Evolutionary conservation across 2,888 invertebrate genomes (phyloP).

Genomic region (Thera britannica): DNA sequence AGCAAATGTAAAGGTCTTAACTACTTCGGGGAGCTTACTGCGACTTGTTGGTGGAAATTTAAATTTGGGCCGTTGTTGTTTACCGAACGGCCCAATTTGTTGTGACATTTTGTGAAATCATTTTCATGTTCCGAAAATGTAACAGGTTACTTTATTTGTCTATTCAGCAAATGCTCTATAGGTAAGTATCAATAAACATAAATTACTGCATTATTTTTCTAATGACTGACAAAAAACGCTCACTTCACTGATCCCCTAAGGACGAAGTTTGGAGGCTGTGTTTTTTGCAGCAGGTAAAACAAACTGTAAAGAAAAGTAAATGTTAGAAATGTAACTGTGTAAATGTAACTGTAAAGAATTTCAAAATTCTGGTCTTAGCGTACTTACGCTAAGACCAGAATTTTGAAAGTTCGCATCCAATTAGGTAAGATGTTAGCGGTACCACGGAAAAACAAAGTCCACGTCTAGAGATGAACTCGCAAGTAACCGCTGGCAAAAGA

Average conservation of each 20-base stretch:
- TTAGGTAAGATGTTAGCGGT: background rate
- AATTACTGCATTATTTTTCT: too few relatives aligned
- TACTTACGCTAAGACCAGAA: too few relatives aligned
- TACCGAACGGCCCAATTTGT: conserved; percentile 42
- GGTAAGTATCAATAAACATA: too few relatives aligned
- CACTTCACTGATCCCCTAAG: too few relatives aligned
- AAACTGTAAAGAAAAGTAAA: too few relatives aligned
- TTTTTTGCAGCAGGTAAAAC: too few relatives aligned
- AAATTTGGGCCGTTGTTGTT: conserved; percentile 48
- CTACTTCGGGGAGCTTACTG: conserved; percentile 48
- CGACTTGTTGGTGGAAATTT: conserved; percentile 51
- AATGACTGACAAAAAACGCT: too few relatives aligned
- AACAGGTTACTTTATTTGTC: conserved; percentile 3
- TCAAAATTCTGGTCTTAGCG: too few relatives aligned
- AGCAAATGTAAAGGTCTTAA: conserved; percentile 50
- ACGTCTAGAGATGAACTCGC: background rate
- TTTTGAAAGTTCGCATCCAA: too few relatives aligned
- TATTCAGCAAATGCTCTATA: background rate
- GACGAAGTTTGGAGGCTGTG: too few relatives aligned
- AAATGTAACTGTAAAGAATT: too few relatives aligned
- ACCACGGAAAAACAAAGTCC: background rate
- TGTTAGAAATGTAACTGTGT: too few relatives aligned
- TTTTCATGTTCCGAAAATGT: conserved; percentile 10
- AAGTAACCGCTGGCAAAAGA: background rate
- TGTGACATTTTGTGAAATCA: conserved; percentile 37